These are phyloP conservation scores for Antigone vipio DNA, from an alignment of 2,113 vertebrate species.

Conservation along the genomic window DNA sequence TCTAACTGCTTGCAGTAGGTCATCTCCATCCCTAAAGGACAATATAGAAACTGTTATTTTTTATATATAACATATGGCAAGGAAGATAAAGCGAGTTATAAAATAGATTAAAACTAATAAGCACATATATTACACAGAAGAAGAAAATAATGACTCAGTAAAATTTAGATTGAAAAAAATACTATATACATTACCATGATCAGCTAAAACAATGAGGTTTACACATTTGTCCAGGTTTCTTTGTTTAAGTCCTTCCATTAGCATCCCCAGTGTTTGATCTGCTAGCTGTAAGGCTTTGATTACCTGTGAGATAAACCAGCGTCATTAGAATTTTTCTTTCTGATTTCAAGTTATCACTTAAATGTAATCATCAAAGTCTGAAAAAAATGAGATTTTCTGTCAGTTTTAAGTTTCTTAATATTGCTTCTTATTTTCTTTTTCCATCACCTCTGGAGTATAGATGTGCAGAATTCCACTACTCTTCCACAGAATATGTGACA, in stretches of 20 bases:
- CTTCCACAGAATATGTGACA: background rate
- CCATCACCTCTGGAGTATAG: background rate
- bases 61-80: background rate
- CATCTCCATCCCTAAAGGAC: conserved; percentile 88
- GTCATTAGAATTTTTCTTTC: background rate
- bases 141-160: background rate
- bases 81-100: background rate
- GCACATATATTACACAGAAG: background rate
- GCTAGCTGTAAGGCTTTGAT: conserved; percentile 78
- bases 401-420: background rate
- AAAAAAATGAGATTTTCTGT: background rate
- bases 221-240: conserved; percentile 85
- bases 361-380: background rate
- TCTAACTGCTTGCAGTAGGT: conserved; percentile 79
- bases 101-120: background rate
- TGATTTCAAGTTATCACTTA: background rate
- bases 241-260: conserved; percentile 90
- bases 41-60: background rate
- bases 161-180: background rate
- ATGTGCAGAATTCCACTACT: background rate
- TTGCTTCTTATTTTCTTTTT: background rate
- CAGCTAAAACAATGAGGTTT: conserved; percentile 88
- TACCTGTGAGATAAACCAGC: conserved; percentile 71
- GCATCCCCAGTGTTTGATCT: conserved; percentile 80
- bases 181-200: conserved; percentile 84